Evolutionary conservation across 2,113 vertebrate species (phyloP), one percentile per base, ranked within the genome.

Genomic region (Sphaerodactylus townsendi): DNA sequence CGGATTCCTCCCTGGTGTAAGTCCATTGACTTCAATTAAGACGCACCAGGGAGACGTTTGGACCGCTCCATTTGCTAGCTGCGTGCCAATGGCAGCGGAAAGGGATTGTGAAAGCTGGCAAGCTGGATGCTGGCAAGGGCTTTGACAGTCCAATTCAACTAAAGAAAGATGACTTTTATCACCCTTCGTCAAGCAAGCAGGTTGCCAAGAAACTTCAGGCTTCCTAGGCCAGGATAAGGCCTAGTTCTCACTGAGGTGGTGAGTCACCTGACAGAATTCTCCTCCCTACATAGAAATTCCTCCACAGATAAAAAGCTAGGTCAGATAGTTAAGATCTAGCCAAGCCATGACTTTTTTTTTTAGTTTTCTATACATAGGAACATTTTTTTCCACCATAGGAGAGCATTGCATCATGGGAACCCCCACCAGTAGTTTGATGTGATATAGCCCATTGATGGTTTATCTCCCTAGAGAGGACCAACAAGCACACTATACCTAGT

Each of bases 1-100:
- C 88, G 90, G 89, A 86, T 89, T 89, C 92, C 84, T 92, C 94
- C 90, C 92, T 87, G 89, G 92, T 90, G 92, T 87, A 75, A 85
- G 90, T 89, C 93, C 91, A 50, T 17, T 88, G 92, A 65, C 82
- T 93, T 91, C 80, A 95, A 94, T 92, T 91, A 86, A 84, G 85
- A 86, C 39, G 2, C 85, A 5, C 88, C 81, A 4, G 93, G 90
- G 91, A 92, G 77, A 33, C 28, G 53, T 90, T 92, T 93, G 90
- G 90, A 89, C 81, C 1, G 2, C 37, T 81, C 56, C 1, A 0
- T 84, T 59, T 46, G 84, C 37, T 86, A 46, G 64, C 84, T 25
- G 44, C 0, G 35, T 0, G 1, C 64, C 0, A 66, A 0, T 83
- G 90, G 90, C 92, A 93, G 88, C 80, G 1, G 0, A 53, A 72